Evolutionary conservation across 1,140 invertebrate species (phyloP).

Genomic region (Ridgeia piscesae): DNA sequence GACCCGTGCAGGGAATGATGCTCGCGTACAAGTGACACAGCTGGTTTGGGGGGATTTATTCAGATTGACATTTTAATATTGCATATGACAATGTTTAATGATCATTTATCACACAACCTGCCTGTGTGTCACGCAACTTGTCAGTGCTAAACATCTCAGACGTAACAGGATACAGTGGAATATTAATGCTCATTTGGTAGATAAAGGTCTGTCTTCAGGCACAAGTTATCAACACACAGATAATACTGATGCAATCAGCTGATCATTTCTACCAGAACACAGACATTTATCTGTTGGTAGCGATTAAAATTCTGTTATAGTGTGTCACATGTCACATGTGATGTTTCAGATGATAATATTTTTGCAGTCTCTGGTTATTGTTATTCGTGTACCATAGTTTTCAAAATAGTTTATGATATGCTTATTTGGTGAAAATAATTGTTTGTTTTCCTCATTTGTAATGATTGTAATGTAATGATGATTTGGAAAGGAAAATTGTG

Average conservation of each 20-base stretch:
- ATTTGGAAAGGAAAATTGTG: too few species aligned
- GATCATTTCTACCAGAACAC: not conserved
- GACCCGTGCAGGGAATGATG: not conserved
- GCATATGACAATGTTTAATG: not conserved
- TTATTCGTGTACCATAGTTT: not conserved
- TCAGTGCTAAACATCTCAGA: not conserved
- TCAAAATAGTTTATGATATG: too few species aligned
- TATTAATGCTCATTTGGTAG: constrained; percentile 7
- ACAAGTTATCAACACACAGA: constrained; percentile 5
- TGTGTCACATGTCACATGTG: not conserved
- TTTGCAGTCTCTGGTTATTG: constrained; percentile 1
- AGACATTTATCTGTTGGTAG: constrained; percentile 7
- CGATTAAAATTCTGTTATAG: not conserved
- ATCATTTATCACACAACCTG: not conserved
- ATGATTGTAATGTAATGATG: too few species aligned
- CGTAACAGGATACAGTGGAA: not conserved
- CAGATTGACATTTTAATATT: not conserved
- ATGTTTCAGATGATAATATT: constrained; percentile 5
- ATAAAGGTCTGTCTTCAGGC: not conserved
- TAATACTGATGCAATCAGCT: not conserved
- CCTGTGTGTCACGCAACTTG: not conserved
- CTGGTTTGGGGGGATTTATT: not conserved
- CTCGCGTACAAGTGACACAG: not conserved
- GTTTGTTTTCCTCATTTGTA: too few species aligned
- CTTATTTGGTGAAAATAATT: too few species aligned